Conservation (phyloP, 2,113 vertebrate species). For the Albula goreensis region DNA sequence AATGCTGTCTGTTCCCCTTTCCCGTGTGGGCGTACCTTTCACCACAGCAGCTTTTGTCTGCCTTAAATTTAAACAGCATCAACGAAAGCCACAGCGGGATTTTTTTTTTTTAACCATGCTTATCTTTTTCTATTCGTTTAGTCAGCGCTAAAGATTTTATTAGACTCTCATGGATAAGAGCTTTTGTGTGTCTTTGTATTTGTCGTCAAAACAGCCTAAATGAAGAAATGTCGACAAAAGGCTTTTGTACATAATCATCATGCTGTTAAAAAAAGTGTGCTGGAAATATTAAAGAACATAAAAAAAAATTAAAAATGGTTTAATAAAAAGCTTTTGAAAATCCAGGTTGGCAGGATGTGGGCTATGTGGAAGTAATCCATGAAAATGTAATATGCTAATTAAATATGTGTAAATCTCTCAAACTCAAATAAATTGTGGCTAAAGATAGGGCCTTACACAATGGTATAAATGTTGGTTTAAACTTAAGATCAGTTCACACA, state of each 20-base stretch:
- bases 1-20: neutral
- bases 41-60: neutral
- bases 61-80: neutral
- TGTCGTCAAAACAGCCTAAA: constrained; percentile 10
- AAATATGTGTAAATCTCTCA: too few species aligned
- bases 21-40: constrained; percentile 21
- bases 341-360: neutral
- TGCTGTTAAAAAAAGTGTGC: neutral
- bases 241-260: constrained; percentile 17
- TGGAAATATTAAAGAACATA: constrained; percentile 7
- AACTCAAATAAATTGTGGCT: too few species aligned
- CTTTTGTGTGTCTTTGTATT: constrained; percentile 19
- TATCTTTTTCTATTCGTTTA: constrained; percentile 25
- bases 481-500: too few species aligned
- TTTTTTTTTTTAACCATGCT: neutral
- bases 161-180: constrained; percentile 26
- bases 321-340: neutral
- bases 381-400: neutral
- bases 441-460: too few species aligned
- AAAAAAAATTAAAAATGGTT: neutral
- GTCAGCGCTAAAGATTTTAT: constrained; percentile 21
- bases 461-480: too few species aligned
- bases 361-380: neutral
- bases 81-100: constrained; percentile 21
- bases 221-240: constrained; percentile 27